These are phyloP conservation scores for Nanorana parkeri DNA, from an alignment of 2,113 vertebrate species.

Conservation along the genomic window DNA sequence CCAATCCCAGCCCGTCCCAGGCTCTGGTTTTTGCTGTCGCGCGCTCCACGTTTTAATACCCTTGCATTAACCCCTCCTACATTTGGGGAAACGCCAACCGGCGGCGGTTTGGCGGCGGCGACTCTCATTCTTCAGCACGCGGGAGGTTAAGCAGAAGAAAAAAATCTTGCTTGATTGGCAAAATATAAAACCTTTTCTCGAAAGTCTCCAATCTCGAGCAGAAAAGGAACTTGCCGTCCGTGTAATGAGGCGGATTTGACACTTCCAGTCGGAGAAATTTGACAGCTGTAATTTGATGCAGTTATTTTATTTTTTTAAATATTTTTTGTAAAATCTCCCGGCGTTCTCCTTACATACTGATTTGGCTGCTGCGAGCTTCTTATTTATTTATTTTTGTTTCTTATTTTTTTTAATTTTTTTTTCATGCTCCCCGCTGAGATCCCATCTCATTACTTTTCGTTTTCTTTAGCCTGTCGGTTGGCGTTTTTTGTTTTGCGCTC, in stretches of 20 bases:
- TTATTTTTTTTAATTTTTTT: slow-evolving; percentile 18
- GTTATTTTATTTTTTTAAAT: slow-evolving; percentile 40
- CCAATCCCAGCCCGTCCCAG: not conserved
- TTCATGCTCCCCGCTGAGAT: not conserved
- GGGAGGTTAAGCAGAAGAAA: slow-evolving; percentile 37
- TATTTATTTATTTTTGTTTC: slow-evolving; percentile 42
- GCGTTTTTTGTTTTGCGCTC: not conserved
- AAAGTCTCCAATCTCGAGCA: slow-evolving; percentile 33
- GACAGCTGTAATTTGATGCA: slow-evolving; percentile 57
- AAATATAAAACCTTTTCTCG: slow-evolving; percentile 42
- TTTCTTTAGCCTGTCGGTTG: not conserved
- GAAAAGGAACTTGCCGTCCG: slow-evolving; percentile 45
- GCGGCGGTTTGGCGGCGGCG: not conserved
- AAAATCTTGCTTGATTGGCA: slow-evolving; percentile 39
- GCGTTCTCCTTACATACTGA: slow-evolving; percentile 44
- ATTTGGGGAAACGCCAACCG: too few species aligned
- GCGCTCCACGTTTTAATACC: slow-evolving; percentile 14
- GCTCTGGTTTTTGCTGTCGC: not conserved
- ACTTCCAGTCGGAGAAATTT: slow-evolving; percentile 51
- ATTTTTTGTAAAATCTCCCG: slow-evolving; percentile 45
- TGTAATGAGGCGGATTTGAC: slow-evolving; percentile 56
- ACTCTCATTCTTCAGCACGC: not conserved
- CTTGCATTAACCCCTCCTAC: slow-evolving; percentile 15
- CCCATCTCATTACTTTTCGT: slow-evolving; percentile 33
- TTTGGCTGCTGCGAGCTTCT: slow-evolving; percentile 40